These are phyloP conservation scores for Selenia dentaria DNA, from an alignment of 2,888 invertebrate species.

Conservation along the genomic window DNA sequence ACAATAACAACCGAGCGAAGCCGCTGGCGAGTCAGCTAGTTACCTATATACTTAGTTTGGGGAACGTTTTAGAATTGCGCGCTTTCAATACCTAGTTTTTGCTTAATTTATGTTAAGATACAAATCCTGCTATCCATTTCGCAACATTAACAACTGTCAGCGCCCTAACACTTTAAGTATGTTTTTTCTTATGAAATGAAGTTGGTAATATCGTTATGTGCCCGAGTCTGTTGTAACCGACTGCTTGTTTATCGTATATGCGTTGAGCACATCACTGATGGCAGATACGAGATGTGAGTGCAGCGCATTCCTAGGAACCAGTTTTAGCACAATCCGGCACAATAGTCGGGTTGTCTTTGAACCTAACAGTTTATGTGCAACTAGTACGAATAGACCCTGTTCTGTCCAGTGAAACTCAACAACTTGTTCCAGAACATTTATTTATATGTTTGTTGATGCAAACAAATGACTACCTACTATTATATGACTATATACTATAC, in stretches of 20 bases:
- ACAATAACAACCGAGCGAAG: too few species aligned
- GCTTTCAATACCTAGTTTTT: too few species aligned
- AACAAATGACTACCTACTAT: too few species aligned
- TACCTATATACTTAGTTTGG: too few species aligned
- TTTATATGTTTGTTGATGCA: too few species aligned
- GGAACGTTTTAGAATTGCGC: too few species aligned
- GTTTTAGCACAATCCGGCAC: constrained; percentile 62
- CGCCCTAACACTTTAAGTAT: too few species aligned
- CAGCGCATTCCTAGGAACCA: constrained; percentile 69
- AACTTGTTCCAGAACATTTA: constrained; percentile 1
- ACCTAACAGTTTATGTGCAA: constrained; percentile 28
- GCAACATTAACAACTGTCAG: too few species aligned
- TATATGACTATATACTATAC: too few species aligned
- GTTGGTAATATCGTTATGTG: constrained; percentile 4
- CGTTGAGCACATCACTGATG: constrained; percentile 43
- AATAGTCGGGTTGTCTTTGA: constrained; percentile 39
- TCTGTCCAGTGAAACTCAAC: constrained; percentile 6
- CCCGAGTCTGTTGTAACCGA: constrained; percentile 30
- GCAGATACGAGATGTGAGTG: constrained; percentile 47
- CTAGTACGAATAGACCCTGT: constrained; percentile 2
- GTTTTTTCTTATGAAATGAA: constrained; percentile 3
- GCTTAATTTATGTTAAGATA: too few species aligned
- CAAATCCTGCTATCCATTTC: too few species aligned
- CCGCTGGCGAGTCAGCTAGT: too few species aligned
- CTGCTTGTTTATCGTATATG: constrained; percentile 44